Evolutionary conservation across 2,113 vertebrate genomes (phyloP).

Genomic region (Siphamia tubifer): DNA sequence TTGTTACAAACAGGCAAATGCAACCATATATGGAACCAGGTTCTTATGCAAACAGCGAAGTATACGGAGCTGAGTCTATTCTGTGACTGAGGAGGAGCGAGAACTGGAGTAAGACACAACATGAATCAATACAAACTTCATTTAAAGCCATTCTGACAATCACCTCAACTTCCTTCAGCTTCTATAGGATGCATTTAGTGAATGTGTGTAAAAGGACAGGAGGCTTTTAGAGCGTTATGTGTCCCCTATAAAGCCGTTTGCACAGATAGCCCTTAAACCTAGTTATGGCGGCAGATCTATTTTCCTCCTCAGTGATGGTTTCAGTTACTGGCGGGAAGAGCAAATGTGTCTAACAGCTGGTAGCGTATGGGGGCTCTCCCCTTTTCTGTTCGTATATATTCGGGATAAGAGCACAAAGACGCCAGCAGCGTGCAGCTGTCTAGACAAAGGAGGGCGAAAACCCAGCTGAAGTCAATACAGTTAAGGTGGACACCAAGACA

Average conservation of each 20-base stretch:
- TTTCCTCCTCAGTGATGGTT: constrained; percentile 23
- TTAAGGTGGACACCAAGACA: constrained; percentile 32
- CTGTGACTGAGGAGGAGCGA: neutral
- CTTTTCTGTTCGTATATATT: constrained; percentile 22
- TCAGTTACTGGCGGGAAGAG: constrained; percentile 49
- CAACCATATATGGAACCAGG: constrained; percentile 52
- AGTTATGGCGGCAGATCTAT: constrained; percentile 36
- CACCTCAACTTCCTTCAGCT: neutral
- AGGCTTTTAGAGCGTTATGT: constrained; percentile 34
- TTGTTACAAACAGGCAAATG: constrained; percentile 45
- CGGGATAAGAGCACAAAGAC: constrained; percentile 63
- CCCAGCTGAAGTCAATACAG: constrained; percentile 21
- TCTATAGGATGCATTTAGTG: neutral
- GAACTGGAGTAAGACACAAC: neutral
- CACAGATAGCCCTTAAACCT: constrained; percentile 51
- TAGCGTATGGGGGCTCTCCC: constrained; percentile 53
- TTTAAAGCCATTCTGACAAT: constrained; percentile 18
- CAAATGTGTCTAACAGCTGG: constrained; percentile 74
- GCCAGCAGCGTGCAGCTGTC: constrained; percentile 71
- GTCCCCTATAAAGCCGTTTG: constrained; percentile 25
- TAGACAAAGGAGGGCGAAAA: constrained; percentile 71
- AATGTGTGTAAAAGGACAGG: constrained; percentile 25
- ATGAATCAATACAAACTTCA: constrained; percentile 37
- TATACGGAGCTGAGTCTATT: neutral
- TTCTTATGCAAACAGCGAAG: constrained; percentile 12